Evolutionary conservation across 2,797 vertebrate species (phyloP).

Genomic region (Smutsia gigantea): DNA sequence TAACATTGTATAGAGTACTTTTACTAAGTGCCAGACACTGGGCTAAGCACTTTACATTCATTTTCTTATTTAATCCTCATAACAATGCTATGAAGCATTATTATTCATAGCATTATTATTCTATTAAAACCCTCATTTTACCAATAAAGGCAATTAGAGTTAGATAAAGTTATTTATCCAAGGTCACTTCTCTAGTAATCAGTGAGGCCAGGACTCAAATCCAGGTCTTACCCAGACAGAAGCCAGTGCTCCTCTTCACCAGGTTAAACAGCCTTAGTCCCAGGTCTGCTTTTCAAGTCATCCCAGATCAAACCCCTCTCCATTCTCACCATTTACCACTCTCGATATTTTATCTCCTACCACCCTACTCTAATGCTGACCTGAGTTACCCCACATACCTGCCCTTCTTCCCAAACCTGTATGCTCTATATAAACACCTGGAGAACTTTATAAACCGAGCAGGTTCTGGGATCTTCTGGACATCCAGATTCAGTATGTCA

Average conservation of each 20-base stretch:
- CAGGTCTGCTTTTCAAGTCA: background rate
- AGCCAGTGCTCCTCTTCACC: background rate
- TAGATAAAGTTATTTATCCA: background rate
- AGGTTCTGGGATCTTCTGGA: background rate
- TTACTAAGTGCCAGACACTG: background rate
- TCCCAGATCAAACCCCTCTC: background rate
- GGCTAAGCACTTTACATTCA: background rate
- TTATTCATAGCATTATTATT: background rate
- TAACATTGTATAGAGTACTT: background rate
- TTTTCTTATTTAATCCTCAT: background rate
- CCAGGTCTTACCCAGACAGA: background rate
- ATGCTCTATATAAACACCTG: background rate
- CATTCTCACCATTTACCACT: background rate
- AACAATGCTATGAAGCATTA: background rate
- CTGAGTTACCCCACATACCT: background rate
- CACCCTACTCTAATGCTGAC: background rate
- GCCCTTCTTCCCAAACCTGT: background rate
- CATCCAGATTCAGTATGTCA: background rate
- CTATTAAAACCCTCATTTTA: background rate
- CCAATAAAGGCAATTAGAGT: background rate
- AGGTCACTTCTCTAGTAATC: background rate
- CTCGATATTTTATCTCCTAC: background rate
- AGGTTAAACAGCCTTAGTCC: background rate
- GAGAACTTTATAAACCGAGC: background rate
- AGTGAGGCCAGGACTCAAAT: background rate